Base-by-base conservation (phyloP, 2,113 vertebrate species). In the Halcyon malimbica region DNA sequence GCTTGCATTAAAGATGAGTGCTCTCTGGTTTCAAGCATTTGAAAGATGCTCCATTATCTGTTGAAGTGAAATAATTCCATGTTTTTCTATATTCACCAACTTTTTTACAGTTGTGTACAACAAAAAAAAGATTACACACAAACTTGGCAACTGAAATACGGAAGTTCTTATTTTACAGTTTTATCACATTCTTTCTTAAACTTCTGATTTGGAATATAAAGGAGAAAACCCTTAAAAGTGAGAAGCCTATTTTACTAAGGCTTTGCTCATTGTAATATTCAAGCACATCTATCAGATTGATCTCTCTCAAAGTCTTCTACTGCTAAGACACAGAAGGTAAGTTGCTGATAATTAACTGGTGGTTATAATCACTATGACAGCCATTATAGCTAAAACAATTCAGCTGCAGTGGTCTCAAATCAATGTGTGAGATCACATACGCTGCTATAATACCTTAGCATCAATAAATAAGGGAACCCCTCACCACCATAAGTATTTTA, bases 21-120 rank as follows among this genome's bases (percentile, higher is more conserved):
- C n/a, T 70, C 62, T 88, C 89, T 94, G 53, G 54, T 91, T 83
- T 95, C 90, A 96, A 93, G 57, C 68, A 91, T 91, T 96, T 94
- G 90, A 95, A 92, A 95, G 77, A 82, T 78, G 71, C 16, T 95
- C 69, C 59, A 63, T 78, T 78, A 89, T 83, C 70, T 67, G 63
- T 93, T 81, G 70, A 93, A 96, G 88, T 16, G 60, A 93, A 95
- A 89, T 65, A 80, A 86, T 85, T 87, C 35, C 69, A 64, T 39
- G 19, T 82, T 95, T 95, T 89, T 93, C 95, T 89, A 53, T 60
- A 91, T 83, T 81, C 56, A 93, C 56, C 62, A 93, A 62, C 46
- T 65, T 88, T 80, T 83, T 94, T 68, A 87, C 60, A 90, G 59
- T 37, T 85, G 65, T 67, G 46, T 74, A 81, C 39, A 90, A 31